phyloP scores from a whole-genome alignment of 2,888 invertebrate species.

The Tetragonula carbonaria region DNA sequence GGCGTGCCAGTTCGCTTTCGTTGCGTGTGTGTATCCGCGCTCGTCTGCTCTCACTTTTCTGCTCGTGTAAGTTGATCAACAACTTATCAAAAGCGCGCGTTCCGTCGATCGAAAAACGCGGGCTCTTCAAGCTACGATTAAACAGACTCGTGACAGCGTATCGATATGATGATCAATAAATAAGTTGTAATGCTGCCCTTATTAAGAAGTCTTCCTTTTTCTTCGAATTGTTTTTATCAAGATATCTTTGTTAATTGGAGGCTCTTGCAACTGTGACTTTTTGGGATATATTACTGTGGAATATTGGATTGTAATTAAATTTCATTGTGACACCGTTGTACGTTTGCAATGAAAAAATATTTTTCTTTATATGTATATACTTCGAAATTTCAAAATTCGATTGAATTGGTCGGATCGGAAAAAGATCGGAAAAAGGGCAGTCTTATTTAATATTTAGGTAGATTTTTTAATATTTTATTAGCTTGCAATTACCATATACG shows the following conservation, averaged over 20 bases:
- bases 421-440: neutral
- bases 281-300: neutral
- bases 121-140: constrained; percentile 36
- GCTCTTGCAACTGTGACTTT: neutral
- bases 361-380: no score
- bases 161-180: neutral
- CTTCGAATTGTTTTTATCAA: neutral
- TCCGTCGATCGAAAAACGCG: constrained; percentile 57
- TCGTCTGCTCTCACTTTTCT: constrained; percentile 32
- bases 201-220: neutral
- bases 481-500: neutral
- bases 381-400: neutral
- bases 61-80: constrained; percentile 76
- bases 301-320: neutral
- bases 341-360: no score
- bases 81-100: constrained; percentile 78
- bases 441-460: no score
- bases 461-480: no score
- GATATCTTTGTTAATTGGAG: neutral
- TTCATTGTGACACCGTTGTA: neutral
- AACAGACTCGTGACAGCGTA: neutral
- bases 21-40: constrained; percentile 32
- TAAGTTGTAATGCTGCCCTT: no score
- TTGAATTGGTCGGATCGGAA: neutral
- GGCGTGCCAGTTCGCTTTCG: constrained; percentile 65